Evolutionary conservation across 2,888 invertebrate genomes (phyloP).

Genomic region (Patella ulyssiponensis): DNA sequence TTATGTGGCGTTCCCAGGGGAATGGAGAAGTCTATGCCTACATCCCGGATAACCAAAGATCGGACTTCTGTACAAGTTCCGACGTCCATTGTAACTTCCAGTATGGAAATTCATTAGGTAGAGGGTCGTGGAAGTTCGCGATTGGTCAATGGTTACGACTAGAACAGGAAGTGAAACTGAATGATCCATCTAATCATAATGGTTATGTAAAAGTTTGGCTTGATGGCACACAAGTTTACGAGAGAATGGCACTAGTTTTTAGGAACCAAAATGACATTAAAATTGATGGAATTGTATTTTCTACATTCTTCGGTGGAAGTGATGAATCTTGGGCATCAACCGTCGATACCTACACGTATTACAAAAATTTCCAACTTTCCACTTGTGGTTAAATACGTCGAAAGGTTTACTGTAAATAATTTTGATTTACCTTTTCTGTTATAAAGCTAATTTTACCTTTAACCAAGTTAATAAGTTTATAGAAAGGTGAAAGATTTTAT

Average conservation of each 20-base stretch:
- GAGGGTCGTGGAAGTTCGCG: slow-evolving; percentile 36
- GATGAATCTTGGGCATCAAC: slow-evolving; percentile 45
- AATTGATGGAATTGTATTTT: slow-evolving; percentile 53
- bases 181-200: slow-evolving; percentile 40
- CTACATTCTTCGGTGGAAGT: slow-evolving; percentile 56
- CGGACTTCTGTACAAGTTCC: slow-evolving; percentile 27
- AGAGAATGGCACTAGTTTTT: slow-evolving; percentile 41
- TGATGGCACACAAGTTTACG: slow-evolving; percentile 32
- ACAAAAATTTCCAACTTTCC: slow-evolving; percentile 44
- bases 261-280: slow-evolving; percentile 36
- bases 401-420: no score
- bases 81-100: slow-evolving; percentile 21
- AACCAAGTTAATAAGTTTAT: no score
- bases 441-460: no score
- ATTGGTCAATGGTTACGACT: slow-evolving; percentile 47
- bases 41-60: slow-evolving; percentile 28
- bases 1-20: slow-evolving; percentile 51
- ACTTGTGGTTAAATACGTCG: no score
- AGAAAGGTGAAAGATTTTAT: no score
- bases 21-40: slow-evolving; percentile 54
- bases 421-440: no score
- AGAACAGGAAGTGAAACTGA: slow-evolving; percentile 49
- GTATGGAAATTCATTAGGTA: slow-evolving; percentile 33
- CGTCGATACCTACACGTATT: slow-evolving; percentile 49
- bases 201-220: slow-evolving; percentile 49